Percentiles rank a stretch among this genome's conserved stretches.
phyloP scores from a whole-genome alignment of 1,140 invertebrate genomes.

The Sarcophaga bullata region DNA sequence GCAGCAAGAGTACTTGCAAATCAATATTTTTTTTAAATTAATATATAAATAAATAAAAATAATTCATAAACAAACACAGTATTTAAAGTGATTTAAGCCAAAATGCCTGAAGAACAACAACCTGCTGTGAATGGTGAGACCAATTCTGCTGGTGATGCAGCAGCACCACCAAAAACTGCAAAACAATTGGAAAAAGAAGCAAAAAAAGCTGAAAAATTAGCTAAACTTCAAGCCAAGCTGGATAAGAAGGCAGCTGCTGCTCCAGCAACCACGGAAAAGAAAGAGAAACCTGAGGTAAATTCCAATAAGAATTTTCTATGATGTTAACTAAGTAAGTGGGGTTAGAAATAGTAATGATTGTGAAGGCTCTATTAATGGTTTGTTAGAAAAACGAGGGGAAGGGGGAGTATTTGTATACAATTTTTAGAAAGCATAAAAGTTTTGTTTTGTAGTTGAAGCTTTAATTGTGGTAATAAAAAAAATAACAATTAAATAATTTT shows the following conservation, averaged over 20 bases:
- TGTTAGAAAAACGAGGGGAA: neutral
- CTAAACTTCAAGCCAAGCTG: conserved; percentile 91
- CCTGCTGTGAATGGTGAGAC: conserved; percentile 35
- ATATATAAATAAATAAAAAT: neutral
- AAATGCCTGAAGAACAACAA: conserved; percentile 43
- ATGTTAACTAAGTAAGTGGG: conserved; percentile 33
- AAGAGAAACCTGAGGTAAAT: conserved; percentile 71
- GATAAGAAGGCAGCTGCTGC: conserved; percentile 76
- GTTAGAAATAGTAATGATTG: conserved; percentile 27
- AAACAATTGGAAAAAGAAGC: conserved; percentile 92
- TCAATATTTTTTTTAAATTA: neutral
- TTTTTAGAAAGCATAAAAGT: neutral
- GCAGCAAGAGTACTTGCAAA: conserved; percentile 5
- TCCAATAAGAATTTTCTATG: neutral
- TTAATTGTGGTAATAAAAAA: neutral
- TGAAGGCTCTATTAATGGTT: neutral
- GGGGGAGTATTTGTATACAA: neutral
- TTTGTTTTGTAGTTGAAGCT: neutral
- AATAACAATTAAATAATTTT: conserved; percentile 14
- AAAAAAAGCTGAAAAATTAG: conserved; percentile 87
- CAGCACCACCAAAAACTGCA: conserved; percentile 76
- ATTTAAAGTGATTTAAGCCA: neutral
- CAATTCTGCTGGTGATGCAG: conserved; percentile 43
- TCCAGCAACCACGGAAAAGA: conserved; percentile 71
- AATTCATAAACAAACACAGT: neutral